phyloP scores from a whole-genome alignment of 2,113 vertebrate genomes.

The Psittacus erithacus region DNA sequence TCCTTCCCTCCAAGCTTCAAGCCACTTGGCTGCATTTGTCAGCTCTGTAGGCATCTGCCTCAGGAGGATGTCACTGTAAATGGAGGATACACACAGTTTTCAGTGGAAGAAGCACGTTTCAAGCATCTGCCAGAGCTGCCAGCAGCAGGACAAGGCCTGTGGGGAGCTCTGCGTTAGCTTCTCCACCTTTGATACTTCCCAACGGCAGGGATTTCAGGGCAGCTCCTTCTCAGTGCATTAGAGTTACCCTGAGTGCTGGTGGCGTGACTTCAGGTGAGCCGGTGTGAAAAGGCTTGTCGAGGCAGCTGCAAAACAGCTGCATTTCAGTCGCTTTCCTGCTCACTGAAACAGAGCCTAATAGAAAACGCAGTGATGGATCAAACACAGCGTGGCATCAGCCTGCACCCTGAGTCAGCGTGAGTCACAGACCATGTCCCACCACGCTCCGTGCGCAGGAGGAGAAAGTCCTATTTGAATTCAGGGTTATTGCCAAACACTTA shows the following conservation, averaged over 20 bases:
- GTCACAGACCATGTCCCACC: neutral
- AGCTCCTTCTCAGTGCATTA: neutral
- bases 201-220: neutral
- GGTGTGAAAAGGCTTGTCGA: neutral
- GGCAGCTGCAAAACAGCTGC: neutral
- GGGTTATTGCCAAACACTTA: neutral
- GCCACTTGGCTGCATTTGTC: neutral
- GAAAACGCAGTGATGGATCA: neutral
- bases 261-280: accelerated
- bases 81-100: neutral
- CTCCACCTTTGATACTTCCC: neutral
- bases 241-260: neutral
- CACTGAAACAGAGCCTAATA: neutral
- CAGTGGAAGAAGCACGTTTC: neutral
- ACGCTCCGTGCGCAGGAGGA: accelerated
- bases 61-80: neutral
- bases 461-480: neutral
- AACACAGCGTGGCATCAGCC: neutral
- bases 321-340: neutral
- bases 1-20: neutral
- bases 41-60: neutral
- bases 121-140: neutral
- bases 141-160: neutral
- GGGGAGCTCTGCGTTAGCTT: slow-evolving; percentile 11
- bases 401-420: neutral